These are phyloP conservation scores for Tiliacea aurago DNA, from an alignment of 2,888 invertebrate species.

Conservation along the genomic window DNA sequence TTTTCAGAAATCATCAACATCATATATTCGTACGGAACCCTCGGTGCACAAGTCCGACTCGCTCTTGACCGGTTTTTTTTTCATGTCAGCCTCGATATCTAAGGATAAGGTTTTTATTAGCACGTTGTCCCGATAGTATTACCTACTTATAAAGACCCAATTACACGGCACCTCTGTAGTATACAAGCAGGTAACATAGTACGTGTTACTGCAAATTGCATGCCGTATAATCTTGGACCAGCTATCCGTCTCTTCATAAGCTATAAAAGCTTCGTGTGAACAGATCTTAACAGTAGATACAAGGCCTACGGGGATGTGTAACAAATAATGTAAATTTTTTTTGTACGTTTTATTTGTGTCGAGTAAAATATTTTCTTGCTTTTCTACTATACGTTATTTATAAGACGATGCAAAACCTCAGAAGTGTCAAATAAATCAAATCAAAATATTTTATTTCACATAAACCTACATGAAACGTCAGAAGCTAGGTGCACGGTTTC, in stretches of 20 bases:
- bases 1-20: too few species aligned
- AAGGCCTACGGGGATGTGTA: background rate
- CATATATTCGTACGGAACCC: too few species aligned
- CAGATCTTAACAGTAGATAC: background rate
- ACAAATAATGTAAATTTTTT: too few species aligned
- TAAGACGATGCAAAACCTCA: background rate
- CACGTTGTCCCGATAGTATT: constrained; percentile 6
- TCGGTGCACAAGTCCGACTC: too few species aligned
- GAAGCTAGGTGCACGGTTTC: too few species aligned
- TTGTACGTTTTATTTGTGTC: too few species aligned
- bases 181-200: constrained; percentile 11
- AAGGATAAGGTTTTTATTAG: background rate
- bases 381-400: background rate
- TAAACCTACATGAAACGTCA: too few species aligned
- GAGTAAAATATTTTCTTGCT: background rate
- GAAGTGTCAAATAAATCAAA: too few species aligned
- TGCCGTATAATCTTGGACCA: constrained; percentile 4
- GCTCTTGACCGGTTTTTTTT: too few species aligned
- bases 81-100: background rate
- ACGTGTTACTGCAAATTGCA: constrained; percentile 35
- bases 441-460: too few species aligned
- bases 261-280: background rate
- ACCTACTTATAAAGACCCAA: constrained; percentile 16
- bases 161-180: background rate
- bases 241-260: background rate